phyloP scores from a whole-genome alignment of 2,888 invertebrate species.

The Amblyjoppa proteus region DNA sequence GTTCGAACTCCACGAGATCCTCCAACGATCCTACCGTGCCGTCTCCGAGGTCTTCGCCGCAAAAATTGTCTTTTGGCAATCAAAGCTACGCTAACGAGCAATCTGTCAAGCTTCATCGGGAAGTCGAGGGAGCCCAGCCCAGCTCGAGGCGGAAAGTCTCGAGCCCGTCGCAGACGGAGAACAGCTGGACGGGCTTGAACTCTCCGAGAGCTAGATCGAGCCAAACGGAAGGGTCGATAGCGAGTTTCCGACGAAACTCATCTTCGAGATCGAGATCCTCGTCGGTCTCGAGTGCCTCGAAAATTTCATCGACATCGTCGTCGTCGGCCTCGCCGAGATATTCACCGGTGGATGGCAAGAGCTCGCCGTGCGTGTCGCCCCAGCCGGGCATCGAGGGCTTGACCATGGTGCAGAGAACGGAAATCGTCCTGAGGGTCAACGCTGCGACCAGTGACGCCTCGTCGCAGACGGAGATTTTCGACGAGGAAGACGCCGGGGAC shows the following conservation, averaged over 20 bases:
- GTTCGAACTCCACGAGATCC: constrained; percentile 77
- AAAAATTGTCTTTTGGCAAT: constrained; percentile 22
- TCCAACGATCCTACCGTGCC: constrained; percentile 66
- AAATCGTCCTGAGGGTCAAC: constrained; percentile 88
- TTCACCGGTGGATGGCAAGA: constrained; percentile 75
- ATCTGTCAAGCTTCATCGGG: constrained; percentile 16
- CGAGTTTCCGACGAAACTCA: constrained; percentile 58
- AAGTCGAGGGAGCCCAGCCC: constrained; percentile 10
- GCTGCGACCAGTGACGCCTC: constrained; percentile 88
- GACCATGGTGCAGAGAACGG: constrained; percentile 88
- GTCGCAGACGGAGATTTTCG: constrained; percentile 86
- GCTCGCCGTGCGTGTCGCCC: constrained; percentile 80
- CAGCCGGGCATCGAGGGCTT: constrained; percentile 85
- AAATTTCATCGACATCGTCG: constrained; percentile 67
- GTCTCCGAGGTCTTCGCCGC: constrained; percentile 58
- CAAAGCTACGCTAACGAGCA: constrained; percentile 44
- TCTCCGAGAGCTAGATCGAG: constrained; percentile 73
- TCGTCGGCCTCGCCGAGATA: constrained; percentile 76
- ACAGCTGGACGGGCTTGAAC: constrained; percentile 71
- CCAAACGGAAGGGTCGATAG: constrained; percentile 65
- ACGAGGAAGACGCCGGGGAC: constrained; percentile 75
- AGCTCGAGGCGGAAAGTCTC: constrained; percentile 77
- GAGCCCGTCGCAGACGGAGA: constrained; percentile 82
- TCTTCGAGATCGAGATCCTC: constrained; percentile 72
- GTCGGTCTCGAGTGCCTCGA: constrained; percentile 71